These are phyloP conservation scores for Chamaetylas fuelleborni DNA, from an alignment of 2,113 vertebrate genomes.

Conservation along the genomic window DNA sequence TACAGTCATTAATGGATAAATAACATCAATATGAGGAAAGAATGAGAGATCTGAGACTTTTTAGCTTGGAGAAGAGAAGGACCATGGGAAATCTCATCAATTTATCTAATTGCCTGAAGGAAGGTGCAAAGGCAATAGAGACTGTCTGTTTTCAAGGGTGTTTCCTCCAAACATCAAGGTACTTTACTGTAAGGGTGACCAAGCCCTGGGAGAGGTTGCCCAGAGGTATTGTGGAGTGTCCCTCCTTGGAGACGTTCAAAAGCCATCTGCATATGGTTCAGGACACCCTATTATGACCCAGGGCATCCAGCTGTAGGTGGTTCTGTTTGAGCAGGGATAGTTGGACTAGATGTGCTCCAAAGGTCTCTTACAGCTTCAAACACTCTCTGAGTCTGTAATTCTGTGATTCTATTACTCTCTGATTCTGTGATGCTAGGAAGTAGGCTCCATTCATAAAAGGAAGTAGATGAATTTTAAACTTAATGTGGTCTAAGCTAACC, in stretches of 20 bases:
- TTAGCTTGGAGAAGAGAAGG: neutral
- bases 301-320: neutral
- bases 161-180: fast-evolving
- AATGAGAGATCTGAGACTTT: neutral
- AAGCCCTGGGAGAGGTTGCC: neutral
- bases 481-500: neutral
- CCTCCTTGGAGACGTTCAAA: neutral
- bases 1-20: neutral
- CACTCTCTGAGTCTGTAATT: neutral
- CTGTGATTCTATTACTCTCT: neutral
- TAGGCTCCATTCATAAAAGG: neutral
- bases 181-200: no score
- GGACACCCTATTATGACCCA: neutral
- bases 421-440: neutral
- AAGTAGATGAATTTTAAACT: neutral
- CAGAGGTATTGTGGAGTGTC: neutral
- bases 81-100: no score
- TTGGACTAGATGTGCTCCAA: neutral
- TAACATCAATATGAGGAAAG: neutral
- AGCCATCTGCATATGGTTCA: fast-evolving
- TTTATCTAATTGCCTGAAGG: neutral
- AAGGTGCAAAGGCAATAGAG: neutral
- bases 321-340: neutral
- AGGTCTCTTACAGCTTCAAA: neutral
- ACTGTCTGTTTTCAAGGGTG: neutral